phyloP scores from a whole-genome alignment of 2,888 invertebrate species.

The Plusia festucae region DNA sequence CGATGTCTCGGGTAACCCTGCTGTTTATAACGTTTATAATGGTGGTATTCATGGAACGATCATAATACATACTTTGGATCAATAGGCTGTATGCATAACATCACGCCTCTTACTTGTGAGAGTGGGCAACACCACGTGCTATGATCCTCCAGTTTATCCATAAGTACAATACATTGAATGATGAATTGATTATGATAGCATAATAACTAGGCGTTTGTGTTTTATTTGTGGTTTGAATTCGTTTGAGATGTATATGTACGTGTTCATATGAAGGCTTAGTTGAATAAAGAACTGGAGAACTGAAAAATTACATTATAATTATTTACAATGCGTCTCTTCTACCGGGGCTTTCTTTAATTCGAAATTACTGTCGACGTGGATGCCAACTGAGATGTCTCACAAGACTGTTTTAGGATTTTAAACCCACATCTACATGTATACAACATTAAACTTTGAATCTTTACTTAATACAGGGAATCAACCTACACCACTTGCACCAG shows the following conservation, averaged over 20 bases:
- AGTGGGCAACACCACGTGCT: conserved; percentile 1
- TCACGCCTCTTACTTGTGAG: conserved; percentile 5
- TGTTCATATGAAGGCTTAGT: background rate
- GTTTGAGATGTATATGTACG: background rate
- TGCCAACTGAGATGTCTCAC: too few relatives aligned
- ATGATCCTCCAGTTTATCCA: conserved; percentile 4
- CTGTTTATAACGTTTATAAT: conserved; percentile 32
- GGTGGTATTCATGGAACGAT: conserved; percentile 7
- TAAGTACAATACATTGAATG: conserved; percentile 2
- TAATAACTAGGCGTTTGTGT: background rate
- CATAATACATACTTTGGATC: conserved; percentile 10
- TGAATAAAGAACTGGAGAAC: background rate
- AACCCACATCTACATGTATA: too few relatives aligned
- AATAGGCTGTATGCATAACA: conserved; percentile 23
- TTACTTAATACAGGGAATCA: background rate
- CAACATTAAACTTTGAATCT: too few relatives aligned
- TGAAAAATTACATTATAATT: background rate
- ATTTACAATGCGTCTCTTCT: too few relatives aligned
- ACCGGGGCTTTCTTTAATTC: too few relatives aligned
- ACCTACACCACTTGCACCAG: background rate
- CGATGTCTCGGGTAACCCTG: conserved; percentile 48
- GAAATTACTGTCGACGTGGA: too few relatives aligned
- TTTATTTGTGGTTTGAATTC: background rate
- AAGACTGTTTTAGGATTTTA: too few relatives aligned
- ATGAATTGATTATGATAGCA: conserved; percentile 4